Percentiles rank a stretch among this genome's conserved stretches.
Evolutionary conservation across 2,888 invertebrate species (phyloP).

Genomic region (Platynereis dumerilii): DNA sequence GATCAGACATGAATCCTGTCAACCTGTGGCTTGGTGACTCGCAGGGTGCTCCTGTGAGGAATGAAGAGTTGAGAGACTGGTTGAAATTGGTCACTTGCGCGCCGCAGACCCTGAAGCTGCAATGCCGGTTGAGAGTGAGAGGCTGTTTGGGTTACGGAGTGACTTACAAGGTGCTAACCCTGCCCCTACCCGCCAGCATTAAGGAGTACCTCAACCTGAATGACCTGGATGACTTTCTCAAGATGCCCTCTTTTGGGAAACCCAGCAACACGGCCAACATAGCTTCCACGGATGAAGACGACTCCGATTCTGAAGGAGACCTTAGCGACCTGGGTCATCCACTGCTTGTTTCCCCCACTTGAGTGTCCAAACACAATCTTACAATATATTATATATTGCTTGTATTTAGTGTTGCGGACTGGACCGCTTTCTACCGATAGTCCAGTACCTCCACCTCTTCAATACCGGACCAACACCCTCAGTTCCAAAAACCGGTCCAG

Average conservation of each 20-base stretch:
- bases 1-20: slow-evolving; percentile 29
- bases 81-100: slow-evolving; percentile 20
- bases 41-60: slow-evolving; percentile 20
- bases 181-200: slow-evolving; percentile 18
- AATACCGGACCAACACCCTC: no score
- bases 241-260: not conserved
- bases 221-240: slow-evolving; percentile 16
- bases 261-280: not conserved
- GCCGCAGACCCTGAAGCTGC: slow-evolving; percentile 18
- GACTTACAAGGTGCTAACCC: slow-evolving; percentile 7
- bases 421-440: no score
- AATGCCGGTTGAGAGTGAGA: slow-evolving; percentile 14
- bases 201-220: slow-evolving; percentile 13
- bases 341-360: slow-evolving; percentile 1
- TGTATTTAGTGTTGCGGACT: no score
- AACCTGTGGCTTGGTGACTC: slow-evolving; percentile 10
- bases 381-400: no score
- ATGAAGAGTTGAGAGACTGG: slow-evolving; percentile 25
- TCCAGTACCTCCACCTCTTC: no score
- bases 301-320: slow-evolving; percentile 11
- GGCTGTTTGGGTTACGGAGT: slow-evolving; percentile 8
- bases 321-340: slow-evolving; percentile 14
- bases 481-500: no score
- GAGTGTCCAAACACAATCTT: no score
- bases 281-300: slow-evolving; percentile 10